Conservation (phyloP, 2,888 invertebrate genomes). For the Dynastes grantii region DNA sequence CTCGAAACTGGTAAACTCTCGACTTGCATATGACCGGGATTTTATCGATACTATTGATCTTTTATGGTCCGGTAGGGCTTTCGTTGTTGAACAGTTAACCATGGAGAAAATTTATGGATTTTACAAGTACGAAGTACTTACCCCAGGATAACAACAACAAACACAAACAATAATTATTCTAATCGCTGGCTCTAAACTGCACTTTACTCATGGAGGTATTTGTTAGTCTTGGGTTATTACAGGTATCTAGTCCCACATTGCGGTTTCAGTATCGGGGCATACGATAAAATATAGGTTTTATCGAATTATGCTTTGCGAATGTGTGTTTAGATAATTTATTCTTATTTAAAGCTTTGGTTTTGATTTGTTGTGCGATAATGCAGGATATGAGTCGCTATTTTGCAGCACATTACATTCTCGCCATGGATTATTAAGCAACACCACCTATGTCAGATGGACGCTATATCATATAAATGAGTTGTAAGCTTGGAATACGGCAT, state of each 20-base stretch:
- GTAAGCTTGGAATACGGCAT: neutral
- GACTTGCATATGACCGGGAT: constrained; percentile 12
- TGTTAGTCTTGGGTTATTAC: constrained; percentile 20
- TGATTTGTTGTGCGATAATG: constrained; percentile 13
- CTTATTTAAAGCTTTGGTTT: constrained; percentile 3
- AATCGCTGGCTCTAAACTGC: constrained; percentile 23
- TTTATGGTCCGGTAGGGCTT: constrained; percentile 33
- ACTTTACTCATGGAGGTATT: constrained; percentile 22
- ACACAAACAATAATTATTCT: constrained; percentile 37
- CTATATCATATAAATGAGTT: neutral
- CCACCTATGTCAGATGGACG: neutral
- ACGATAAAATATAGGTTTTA: constrained; percentile 18
- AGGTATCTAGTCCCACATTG: constrained; percentile 27
- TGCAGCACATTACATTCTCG: neutral
- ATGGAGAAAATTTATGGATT: constrained; percentile 24
- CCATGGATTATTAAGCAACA: neutral
- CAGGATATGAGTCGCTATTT: neutral
- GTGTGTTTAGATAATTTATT: constrained; percentile 26
- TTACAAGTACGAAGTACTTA: constrained; percentile 27
- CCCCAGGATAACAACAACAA: constrained; percentile 20
- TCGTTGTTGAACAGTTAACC: constrained; percentile 27
- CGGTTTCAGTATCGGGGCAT: constrained; percentile 18
- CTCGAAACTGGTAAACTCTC: constrained; percentile 26
- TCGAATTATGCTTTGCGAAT: constrained; percentile 18
- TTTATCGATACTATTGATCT: constrained; percentile 29